Percentiles rank a stretch among this genome's conserved stretches.
Evolutionary conservation across 2,888 invertebrate genomes (phyloP).

Genomic region (Mamestra brassicae): DNA sequence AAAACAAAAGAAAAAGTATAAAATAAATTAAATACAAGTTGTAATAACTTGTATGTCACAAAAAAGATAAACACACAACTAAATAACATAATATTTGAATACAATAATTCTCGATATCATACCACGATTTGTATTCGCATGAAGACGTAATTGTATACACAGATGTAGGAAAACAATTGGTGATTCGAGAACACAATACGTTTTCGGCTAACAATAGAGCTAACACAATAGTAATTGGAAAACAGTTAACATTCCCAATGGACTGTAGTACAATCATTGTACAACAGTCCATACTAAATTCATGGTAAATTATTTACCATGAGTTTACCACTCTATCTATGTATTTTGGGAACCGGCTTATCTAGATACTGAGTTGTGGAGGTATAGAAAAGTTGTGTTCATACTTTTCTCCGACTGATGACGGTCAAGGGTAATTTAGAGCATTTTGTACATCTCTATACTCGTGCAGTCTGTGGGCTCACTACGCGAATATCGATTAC

Average conservation of each 20-base stretch:
- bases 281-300: no score
- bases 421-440: no score
- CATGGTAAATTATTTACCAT: neutral
- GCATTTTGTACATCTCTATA: no score
- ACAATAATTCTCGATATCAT: neutral
- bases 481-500: no score
- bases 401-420: no score
- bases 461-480: no score
- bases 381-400: neutral
- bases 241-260: constrained; percentile 37
- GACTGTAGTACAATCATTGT: neutral
- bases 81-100: neutral
- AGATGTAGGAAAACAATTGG: constrained; percentile 47
- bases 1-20: no score
- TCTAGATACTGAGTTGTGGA: neutral
- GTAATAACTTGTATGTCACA: neutral
- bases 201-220: constrained; percentile 49
- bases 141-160: constrained; percentile 29
- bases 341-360: neutral
- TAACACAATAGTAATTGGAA: constrained; percentile 56
- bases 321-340: neutral
- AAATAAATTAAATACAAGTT: no score
- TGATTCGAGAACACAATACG: constrained; percentile 47
- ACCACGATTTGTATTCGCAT: constrained; percentile 8
- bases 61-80: neutral